phyloP scores from a whole-genome alignment of 2,888 invertebrate genomes.

The Tipula vernalis region DNA sequence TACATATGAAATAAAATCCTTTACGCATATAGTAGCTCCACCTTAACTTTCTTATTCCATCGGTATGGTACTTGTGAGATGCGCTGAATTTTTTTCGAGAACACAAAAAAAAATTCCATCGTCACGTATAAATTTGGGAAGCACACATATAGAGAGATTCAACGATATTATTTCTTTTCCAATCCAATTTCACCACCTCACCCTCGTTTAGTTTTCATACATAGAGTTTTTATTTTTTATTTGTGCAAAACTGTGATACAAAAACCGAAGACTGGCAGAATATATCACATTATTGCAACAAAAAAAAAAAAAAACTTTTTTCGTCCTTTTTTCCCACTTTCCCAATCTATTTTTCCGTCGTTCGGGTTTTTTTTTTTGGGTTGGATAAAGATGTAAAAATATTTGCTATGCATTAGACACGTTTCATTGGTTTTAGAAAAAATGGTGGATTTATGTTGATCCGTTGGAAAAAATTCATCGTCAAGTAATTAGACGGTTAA shows the following conservation, averaged over 20 bases:
- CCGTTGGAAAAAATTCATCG: not conserved
- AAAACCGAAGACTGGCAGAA: not conserved
- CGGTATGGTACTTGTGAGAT: not conserved
- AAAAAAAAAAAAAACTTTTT: not conserved
- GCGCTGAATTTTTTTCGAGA: not conserved
- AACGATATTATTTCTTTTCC: not conserved
- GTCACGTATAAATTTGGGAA: not conserved
- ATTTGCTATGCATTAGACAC: conserved; percentile 9
- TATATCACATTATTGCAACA: not conserved
- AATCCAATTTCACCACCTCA: not conserved
- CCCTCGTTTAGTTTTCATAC: not conserved
- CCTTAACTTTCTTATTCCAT: not conserved
- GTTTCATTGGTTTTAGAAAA: conserved; percentile 9
- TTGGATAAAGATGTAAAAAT: not conserved
- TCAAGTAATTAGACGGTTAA: not conserved
- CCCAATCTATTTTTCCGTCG: not conserved
- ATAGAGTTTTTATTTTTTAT: not conserved
- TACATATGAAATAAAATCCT: not conserved
- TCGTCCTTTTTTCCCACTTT: not conserved
- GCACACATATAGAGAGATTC: not conserved
- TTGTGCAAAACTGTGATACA: not conserved
- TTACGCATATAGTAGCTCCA: not conserved
- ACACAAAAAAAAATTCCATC: not conserved
- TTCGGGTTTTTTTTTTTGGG: not conserved
- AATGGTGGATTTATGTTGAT: not conserved